Base-by-base conservation (phyloP, 2,113 vertebrate genomes). In the Ammospiza caudacuta region DNA sequence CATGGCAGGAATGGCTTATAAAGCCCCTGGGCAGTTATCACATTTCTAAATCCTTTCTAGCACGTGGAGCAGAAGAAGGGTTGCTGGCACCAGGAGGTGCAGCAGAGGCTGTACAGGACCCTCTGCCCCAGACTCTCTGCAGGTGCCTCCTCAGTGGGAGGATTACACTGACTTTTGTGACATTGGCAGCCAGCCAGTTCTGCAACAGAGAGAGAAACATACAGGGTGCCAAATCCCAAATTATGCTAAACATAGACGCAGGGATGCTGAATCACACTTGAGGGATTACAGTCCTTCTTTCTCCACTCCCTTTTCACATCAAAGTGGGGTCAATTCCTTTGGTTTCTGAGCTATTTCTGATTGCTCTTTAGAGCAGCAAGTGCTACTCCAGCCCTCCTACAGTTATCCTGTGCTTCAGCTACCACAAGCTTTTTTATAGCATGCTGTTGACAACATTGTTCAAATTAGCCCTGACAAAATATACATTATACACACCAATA, bases 21-120 rank as follows among this genome's bases (percentile, higher is more conserved):
- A 84, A 75, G 12, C 3, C 8, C 14, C 0, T 0, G 1, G 39
- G 49, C 33, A 31, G 23, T 20, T 51, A 51, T 1, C 29, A 67
- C 11, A 29, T 33, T 72, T 66, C 51, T 46, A 66, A 78, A 67
- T 31, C 31, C 59, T 23, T 54, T 35, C n/a, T 66, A 73, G 63
- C 15, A 41, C 0, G 0, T 25, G 58, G 19, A 15, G 33, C 59
- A 10, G 35, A 92, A 57, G 63, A 83, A 58, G 39, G n/a, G 18
- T 27, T 25, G 17, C 3, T 16, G 25, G 24, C 6, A 46, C 3
- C 46, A 62, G 28, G 24, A 86, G 44, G 9, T 2, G 2, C 61
- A 81, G 77, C 55, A 55, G 80, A 31, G 58, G 39, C 21, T 44
- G 11, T 11, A 18, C 1, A 2, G 33, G 69, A 78, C 27, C 10